Percentiles rank a stretch among this genome's conserved stretches.
Conservation (phyloP, 2,888 invertebrate species). For the Nephrotoma guestfalica region DNA sequence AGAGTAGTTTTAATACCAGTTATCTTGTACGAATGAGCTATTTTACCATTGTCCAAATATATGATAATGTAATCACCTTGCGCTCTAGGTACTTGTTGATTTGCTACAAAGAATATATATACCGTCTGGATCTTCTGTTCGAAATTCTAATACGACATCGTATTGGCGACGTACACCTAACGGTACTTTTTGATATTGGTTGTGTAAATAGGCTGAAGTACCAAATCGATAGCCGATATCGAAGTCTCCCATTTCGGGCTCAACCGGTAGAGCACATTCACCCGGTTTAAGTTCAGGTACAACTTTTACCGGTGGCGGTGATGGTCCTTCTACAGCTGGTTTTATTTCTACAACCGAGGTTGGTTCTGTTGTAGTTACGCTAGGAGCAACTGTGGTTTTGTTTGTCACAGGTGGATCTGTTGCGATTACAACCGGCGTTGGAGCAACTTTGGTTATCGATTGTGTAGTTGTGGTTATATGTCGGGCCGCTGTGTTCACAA, state of each 20-base stretch:
- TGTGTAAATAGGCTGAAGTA: slow-evolving; percentile 49
- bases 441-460: slow-evolving; percentile 17
- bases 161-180: slow-evolving; percentile 48
- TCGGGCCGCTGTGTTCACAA: slow-evolving; percentile 29
- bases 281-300: slow-evolving; percentile 18
- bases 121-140: slow-evolving; percentile 55
- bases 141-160: slow-evolving; percentile 65
- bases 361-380: slow-evolving; percentile 10
- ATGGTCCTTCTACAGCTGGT: slow-evolving; percentile 15
- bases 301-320: slow-evolving; percentile 15
- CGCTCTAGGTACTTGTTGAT: slow-evolving; percentile 26
- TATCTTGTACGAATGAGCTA: slow-evolving; percentile 53
- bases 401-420: slow-evolving; percentile 9
- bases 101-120: slow-evolving; percentile 69
- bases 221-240: slow-evolving; percentile 29
- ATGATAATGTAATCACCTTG: slow-evolving; percentile 58
- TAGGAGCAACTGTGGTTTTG: slow-evolving; percentile 14
- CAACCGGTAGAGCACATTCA: slow-evolving; percentile 25
- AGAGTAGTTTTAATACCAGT: slow-evolving; percentile 40
- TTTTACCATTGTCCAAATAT: slow-evolving; percentile 57
- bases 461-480: slow-evolving; percentile 25
- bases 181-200: slow-evolving; percentile 51
- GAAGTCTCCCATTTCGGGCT: slow-evolving; percentile 26
- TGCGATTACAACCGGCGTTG: slow-evolving; percentile 18
- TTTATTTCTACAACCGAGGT: not conserved